A percentile compares a stretch with the other conserved stretches of the same genome.
Evolutionary conservation across 2,797 vertebrate genomes (phyloP).

Genomic region (Paguma larvata): DNA sequence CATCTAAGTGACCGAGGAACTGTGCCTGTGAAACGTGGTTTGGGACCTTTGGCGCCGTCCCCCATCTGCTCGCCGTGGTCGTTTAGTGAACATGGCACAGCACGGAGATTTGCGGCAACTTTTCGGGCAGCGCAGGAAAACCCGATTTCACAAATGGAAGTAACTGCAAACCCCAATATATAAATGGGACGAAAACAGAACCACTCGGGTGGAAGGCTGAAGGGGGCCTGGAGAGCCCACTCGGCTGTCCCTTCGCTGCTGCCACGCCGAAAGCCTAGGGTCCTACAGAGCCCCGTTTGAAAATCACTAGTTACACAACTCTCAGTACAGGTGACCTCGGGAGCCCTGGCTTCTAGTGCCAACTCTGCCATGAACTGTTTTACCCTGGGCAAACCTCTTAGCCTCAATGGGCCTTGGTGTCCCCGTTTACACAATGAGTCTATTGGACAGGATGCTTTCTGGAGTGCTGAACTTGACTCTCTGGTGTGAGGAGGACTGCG

Average conservation of each 20-base stretch:
- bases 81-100: background rate
- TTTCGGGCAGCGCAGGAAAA: background rate
- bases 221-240: background rate
- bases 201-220: background rate
- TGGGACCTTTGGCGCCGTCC: background rate
- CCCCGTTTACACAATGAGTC: background rate
- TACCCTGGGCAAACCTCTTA: background rate
- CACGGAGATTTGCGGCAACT: background rate
- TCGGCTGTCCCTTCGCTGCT: background rate
- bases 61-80: too few relatives aligned
- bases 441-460: background rate
- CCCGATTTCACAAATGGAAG: background rate
- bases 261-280: background rate
- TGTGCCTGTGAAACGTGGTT: background rate
- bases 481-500: background rate
- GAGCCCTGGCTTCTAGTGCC: background rate
- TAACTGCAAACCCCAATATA: background rate
- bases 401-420: background rate
- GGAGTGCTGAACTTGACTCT: background rate
- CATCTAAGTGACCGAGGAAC: too few relatives aligned
- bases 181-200: background rate
- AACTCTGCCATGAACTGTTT: background rate
- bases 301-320: background rate
- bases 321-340: background rate
- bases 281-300: background rate